A percentile compares a stretch with the other conserved stretches of the same genome.
Conservation (phyloP, 2,113 vertebrate genomes). For the Mirounga angustirostris region DNA sequence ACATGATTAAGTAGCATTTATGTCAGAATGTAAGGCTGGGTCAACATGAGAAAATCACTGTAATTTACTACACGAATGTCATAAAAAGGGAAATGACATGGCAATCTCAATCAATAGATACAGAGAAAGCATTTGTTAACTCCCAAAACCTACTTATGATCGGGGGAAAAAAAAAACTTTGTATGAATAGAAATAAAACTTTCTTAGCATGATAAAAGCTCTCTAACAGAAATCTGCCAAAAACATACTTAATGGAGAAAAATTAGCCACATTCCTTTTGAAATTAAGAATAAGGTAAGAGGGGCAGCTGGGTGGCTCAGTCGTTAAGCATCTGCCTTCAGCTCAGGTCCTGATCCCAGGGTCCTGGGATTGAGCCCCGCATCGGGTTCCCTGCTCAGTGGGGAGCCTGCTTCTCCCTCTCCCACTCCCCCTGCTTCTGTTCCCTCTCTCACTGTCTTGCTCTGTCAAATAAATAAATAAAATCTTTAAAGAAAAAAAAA, state of each 20-base stretch:
- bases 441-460: too few relatives aligned
- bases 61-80: constrained; percentile 3
- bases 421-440: too few relatives aligned
- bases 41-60: constrained; percentile 5
- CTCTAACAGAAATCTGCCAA: not conserved
- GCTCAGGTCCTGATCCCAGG: too few relatives aligned
- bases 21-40: not conserved
- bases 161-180: not conserved
- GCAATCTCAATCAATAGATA: not conserved
- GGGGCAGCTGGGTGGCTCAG: too few relatives aligned
- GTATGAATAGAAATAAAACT: not conserved
- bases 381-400: too few relatives aligned
- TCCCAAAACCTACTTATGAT: constrained; percentile 46
- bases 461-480: too few relatives aligned
- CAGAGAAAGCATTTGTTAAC: not conserved
- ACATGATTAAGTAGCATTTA: not conserved
- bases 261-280: not conserved
- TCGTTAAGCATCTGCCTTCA: too few relatives aligned
- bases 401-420: too few relatives aligned
- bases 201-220: not conserved
- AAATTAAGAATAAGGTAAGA: not conserved
- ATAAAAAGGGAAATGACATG: not conserved
- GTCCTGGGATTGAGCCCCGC: too few relatives aligned
- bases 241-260: not conserved
- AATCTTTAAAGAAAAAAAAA: too few relatives aligned